phyloP scores from a whole-genome alignment of 2,888 invertebrate genomes.

The Apodemia mormo region DNA sequence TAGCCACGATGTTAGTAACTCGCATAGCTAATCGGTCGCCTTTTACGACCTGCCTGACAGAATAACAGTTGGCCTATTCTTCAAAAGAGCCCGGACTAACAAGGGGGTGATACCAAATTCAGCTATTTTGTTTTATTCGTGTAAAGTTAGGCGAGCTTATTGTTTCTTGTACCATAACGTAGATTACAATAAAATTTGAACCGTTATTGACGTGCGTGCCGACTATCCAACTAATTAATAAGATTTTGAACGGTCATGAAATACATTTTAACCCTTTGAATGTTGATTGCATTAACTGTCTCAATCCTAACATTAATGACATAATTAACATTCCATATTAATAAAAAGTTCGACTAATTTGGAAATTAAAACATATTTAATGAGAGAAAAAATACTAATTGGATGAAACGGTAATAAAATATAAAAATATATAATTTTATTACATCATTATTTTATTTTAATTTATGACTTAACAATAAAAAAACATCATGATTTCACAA shows the following conservation, averaged over 20 bases:
- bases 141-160: not conserved
- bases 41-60: no score
- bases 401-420: not conserved
- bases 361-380: slow-evolving; percentile 1
- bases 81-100: no score
- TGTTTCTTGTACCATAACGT: not conserved
- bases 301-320: slow-evolving; percentile 1
- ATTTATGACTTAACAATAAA: not conserved
- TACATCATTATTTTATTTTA: not conserved
- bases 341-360: slow-evolving; percentile 6
- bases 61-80: no score
- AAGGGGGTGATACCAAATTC: no score
- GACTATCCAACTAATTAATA: slow-evolving; percentile 2
- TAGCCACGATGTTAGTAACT: no score
- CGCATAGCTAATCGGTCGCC: no score
- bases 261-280: slow-evolving; percentile 15
- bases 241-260: not conserved
- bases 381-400: not conserved
- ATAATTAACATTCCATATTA: slow-evolving; percentile 9
- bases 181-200: slow-evolving; percentile 5
- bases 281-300: not conserved
- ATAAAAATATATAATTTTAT: not conserved
- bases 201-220: not conserved
- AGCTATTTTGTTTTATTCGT: not conserved
- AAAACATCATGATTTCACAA: not conserved